phyloP scores from a whole-genome alignment of 2,888 invertebrate species.

The Tetropium fuscum region DNA sequence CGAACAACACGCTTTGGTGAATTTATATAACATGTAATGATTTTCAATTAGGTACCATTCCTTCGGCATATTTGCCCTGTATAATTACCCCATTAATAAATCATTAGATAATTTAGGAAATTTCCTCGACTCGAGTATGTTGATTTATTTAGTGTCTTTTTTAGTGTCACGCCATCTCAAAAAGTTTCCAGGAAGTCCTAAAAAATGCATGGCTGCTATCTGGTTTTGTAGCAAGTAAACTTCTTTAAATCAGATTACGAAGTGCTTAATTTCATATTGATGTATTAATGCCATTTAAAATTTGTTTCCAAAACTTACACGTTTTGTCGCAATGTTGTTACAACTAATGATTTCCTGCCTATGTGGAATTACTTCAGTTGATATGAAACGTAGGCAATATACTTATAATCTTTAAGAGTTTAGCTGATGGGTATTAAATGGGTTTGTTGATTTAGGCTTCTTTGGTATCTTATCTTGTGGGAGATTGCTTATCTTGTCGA shows the following conservation, averaged over 20 bases:
- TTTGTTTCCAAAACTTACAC: conserved; percentile 8
- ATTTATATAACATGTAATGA: conserved; percentile 18
- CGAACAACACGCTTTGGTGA: not conserved
- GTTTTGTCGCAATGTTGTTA: conserved; percentile 7
- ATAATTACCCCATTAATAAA: conserved; percentile 32
- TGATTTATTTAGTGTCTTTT: conserved; percentile 27
- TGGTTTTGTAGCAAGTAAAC: conserved; percentile 9
- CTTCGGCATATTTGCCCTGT: conserved; percentile 16
- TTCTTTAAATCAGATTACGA: conserved; percentile 19
- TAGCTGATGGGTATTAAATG: no score
- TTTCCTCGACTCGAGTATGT: conserved; percentile 13
- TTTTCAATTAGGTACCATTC: conserved; percentile 11
- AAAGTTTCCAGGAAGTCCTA: conserved; percentile 13
- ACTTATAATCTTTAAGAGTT: no score
- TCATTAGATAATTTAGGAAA: conserved; percentile 12
- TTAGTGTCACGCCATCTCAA: conserved; percentile 30
- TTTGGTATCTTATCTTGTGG: no score
- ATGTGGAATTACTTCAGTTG: no score
- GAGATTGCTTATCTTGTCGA: no score
- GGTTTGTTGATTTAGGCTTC: no score
- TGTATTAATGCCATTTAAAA: conserved; percentile 14
- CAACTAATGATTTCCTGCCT: not conserved
- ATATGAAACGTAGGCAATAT: no score
- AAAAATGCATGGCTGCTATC: conserved; percentile 28
- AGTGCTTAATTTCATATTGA: no score